Conservation (phyloP, 1,140 invertebrate genomes). For the Choristoneura fumiferana region DNA sequence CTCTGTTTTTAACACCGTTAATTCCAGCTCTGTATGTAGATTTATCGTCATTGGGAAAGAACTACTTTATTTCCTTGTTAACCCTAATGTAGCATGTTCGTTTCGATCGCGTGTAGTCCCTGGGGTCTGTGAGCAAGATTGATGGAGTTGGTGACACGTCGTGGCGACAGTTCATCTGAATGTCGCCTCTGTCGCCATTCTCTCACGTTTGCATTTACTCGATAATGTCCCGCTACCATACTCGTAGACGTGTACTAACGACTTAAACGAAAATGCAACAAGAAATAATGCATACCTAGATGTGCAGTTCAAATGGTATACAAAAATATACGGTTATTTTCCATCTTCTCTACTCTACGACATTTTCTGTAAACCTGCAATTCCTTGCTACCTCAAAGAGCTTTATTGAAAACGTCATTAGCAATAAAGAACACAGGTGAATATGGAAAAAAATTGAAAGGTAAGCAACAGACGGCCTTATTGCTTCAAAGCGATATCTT, state of each 20-base stretch:
- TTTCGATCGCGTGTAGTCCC: conserved; percentile 18
- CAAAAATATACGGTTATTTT: conserved; percentile 43
- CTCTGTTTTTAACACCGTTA: too few relatives aligned
- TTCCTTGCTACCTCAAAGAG: too few relatives aligned
- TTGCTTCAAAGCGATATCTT: too few relatives aligned
- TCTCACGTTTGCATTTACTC: conserved; percentile 5
- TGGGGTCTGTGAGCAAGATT: conserved; percentile 23
- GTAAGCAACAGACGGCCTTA: too few relatives aligned
- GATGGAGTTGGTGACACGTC: conserved; percentile 11
- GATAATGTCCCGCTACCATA: background rate
- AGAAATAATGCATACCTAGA: too few relatives aligned
- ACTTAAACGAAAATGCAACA: background rate
- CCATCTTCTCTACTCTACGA: too few relatives aligned
- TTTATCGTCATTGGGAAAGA: too few relatives aligned
- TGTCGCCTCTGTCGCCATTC: conserved; percentile 13
- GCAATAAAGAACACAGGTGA: too few relatives aligned
- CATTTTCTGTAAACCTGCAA: too few relatives aligned
- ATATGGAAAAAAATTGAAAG: too few relatives aligned
- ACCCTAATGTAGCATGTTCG: conserved; percentile 15
- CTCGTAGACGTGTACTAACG: background rate
- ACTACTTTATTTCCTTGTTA: conserved; percentile 2
- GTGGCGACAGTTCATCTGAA: conserved; percentile 14
- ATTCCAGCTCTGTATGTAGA: too few relatives aligned
- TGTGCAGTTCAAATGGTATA: conserved; percentile 20
- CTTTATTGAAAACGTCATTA: too few relatives aligned